Conservation (phyloP, 1,140 invertebrate genomes). For the Carcinoscorpius rotundicauda region DNA sequence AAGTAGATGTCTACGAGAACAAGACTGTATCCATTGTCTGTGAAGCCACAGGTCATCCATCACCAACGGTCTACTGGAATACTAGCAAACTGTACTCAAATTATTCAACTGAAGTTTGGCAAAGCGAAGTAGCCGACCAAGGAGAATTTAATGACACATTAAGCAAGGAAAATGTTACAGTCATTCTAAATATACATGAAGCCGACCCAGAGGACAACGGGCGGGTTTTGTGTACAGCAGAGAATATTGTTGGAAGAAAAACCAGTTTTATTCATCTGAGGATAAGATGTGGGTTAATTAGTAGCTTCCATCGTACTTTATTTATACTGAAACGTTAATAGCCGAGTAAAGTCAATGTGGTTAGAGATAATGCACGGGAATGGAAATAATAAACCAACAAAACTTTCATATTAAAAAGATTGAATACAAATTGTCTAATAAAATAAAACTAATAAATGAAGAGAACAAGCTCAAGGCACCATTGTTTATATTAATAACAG, state of each 20-base stretch:
- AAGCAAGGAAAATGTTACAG: conserved; percentile 2
- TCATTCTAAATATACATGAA: conserved; percentile 11
- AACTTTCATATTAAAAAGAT: too few relatives aligned
- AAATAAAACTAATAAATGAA: not conserved
- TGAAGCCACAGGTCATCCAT: conserved; percentile 18
- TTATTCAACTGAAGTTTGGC: conserved; percentile 8
- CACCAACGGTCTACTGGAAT: conserved; percentile 17
- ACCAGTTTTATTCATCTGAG: conserved; percentile 7
- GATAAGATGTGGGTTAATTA: conserved; percentile 14
- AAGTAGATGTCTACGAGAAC: too few relatives aligned
- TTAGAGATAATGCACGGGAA: too few relatives aligned
- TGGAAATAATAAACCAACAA: too few relatives aligned
- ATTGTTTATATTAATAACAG: too few relatives aligned
- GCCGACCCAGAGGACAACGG: conserved; percentile 17
- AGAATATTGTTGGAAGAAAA: conserved; percentile 20
- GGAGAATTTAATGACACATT: too few relatives aligned
- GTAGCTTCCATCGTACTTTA: not conserved
- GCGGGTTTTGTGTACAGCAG: conserved; percentile 16
- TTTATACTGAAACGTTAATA: not conserved
- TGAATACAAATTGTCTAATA: not conserved
- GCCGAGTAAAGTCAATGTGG: too few relatives aligned
- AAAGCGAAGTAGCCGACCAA: not conserved
- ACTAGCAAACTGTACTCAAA: conserved; percentile 4
- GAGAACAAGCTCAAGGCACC: not conserved
- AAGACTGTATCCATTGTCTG: conserved; percentile 10